Evolutionary conservation across 2,113 vertebrate species (phyloP).

Genomic region (Ranitomeya imitator): DNA sequence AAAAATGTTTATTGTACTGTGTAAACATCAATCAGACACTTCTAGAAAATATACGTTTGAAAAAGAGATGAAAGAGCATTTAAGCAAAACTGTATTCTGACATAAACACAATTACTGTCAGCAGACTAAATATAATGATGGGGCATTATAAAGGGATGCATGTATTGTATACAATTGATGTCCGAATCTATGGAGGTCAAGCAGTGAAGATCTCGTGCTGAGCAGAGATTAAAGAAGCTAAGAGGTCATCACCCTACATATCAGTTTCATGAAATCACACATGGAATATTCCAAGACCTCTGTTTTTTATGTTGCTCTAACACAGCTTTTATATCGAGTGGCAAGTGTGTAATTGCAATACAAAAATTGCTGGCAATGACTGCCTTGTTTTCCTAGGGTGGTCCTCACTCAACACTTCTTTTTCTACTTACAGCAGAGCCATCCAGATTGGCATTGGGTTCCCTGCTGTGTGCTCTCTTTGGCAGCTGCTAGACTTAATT

Average conservation of each 20-base stretch:
- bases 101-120: neutral
- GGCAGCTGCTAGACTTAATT: slow-evolving; percentile 66
- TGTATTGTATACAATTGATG: neutral
- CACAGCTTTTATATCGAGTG: slow-evolving; percentile 44
- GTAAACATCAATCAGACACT: neutral
- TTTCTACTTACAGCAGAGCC: slow-evolving; percentile 36
- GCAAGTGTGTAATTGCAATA: slow-evolving; percentile 53
- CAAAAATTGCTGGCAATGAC: slow-evolving; percentile 52
- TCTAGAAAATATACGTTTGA: neutral
- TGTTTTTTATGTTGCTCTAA: slow-evolving; percentile 41
- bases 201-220: slow-evolving; percentile 30
- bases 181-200: slow-evolving; percentile 38
- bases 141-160: neutral
- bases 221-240: slow-evolving; percentile 39
- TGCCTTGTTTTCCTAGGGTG: slow-evolving; percentile 40
- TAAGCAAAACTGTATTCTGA: neutral
- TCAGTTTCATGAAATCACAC: slow-evolving; percentile 55
- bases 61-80: slow-evolving; percentile 12
- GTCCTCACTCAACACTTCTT: slow-evolving; percentile 53
- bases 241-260: slow-evolving; percentile 49
- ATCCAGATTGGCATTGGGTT: slow-evolving; percentile 60
- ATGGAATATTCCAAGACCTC: slow-evolving; percentile 41
- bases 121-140: slow-evolving; percentile 48
- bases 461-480: slow-evolving; percentile 61
- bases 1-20: neutral